Evolutionary conservation across 2,113 vertebrate species (phyloP).

Genomic region (Trogon melanurus): DNA sequence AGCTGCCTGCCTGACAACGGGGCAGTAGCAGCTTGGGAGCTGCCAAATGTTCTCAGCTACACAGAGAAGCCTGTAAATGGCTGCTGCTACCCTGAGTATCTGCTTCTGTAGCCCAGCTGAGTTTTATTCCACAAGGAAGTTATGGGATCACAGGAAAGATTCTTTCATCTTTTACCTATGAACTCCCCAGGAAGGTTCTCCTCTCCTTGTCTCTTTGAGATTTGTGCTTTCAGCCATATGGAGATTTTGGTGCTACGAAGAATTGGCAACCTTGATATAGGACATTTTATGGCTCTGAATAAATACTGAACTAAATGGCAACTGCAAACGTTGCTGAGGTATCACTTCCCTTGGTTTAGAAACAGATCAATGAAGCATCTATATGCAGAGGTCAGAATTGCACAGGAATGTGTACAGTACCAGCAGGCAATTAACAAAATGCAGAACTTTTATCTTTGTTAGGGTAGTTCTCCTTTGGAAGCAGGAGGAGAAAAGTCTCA

Average conservation of each 20-base stretch:
- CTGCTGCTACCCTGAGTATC: not conserved
- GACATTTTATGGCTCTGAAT: not conserved
- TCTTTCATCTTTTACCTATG: not conserved
- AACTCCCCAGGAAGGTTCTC: not conserved
- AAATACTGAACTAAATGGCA: not conserved
- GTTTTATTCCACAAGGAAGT: not conserved
- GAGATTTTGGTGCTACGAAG: not conserved
- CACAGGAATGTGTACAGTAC: fast-evolving
- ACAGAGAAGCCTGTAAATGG: not conserved
- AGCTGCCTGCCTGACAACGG: not conserved
- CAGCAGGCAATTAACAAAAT: not conserved
- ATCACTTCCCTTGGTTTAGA: not conserved
- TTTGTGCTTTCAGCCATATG: not conserved
- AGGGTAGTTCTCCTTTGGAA: not conserved
- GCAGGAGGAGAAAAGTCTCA: not conserved
- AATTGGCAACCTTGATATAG: not conserved
- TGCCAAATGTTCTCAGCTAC: not conserved
- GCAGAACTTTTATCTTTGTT: not conserved
- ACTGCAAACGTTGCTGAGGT: not conserved
- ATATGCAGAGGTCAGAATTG: not conserved
- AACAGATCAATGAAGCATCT: not conserved
- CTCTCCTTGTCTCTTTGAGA: not conserved
- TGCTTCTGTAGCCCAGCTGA: not conserved
- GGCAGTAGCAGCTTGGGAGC: not conserved
- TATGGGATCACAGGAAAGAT: not conserved